Base-by-base conservation (phyloP, 1,140 invertebrate species). In the Cydia amplana region DNA sequence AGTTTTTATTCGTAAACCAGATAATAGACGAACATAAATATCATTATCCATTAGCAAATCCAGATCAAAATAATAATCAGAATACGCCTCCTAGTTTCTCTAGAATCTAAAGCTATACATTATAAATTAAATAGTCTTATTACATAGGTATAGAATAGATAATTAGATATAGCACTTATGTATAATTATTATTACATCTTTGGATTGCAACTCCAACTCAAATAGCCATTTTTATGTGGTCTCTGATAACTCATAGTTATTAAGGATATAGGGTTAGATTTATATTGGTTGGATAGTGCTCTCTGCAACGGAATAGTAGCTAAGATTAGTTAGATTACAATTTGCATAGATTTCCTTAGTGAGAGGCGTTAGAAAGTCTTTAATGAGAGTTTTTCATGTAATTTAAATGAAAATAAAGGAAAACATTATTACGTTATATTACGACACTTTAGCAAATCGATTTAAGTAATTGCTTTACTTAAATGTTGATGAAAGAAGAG, bases 281-380 rank as follows among this genome's bases (percentile, higher is more conserved):
- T 55, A 55, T 49, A 49, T n/a, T 49, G 46, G 46, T n/a, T n/a
- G 16, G 49, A 4, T 79, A 79, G 79, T 82, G 79, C 77, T 80
- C 6, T 1, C 16, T 4, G n/a, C 49, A 51, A 51, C n/a, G 20
- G 18, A 23, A 60, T 9, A 60, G 6, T 55, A 20, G 3, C 9
- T 0, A 23, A 60, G 55, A 60, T 51, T 55, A 55, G 79, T 77
- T 43, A 55, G 75, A 74, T 74, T 79, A 82, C 80, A 78, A 80
- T 81, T 78, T 79, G 70, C 77, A 82, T 79, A 76, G 20, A 64
- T 75, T 83, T 82, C 82, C 80, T 70, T 36, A 46, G 18, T 43
- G 18, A 46, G 36, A 51, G 64, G 40, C 73, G n/a, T 49, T 77
- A 74, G 77, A 79, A 80, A 78, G 75, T 70, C n/a, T 36, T 4